Evolutionary conservation across 2,888 invertebrate species (phyloP), one percentile per base, ranked within the genome.

Genomic region (Dermolepida albohirtum): DNA sequence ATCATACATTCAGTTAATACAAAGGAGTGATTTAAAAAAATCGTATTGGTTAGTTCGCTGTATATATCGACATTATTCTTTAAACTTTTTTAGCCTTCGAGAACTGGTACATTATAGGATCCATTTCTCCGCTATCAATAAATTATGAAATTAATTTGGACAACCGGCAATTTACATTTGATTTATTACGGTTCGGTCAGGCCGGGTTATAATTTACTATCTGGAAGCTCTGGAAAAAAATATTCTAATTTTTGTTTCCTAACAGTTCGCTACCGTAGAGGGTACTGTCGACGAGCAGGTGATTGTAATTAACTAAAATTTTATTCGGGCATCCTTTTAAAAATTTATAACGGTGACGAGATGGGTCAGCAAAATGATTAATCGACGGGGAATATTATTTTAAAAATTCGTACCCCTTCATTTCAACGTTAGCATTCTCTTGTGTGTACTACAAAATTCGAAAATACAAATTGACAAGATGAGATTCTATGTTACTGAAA

Each of bases 101-200:
- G 43, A 59, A 59, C 29, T 59, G 44, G 34, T 59, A 44, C 44
- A 59, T 59, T 59, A 44, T 59, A 44, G 27, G 59, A 59, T 44
- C 29, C 59, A 59, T 44, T 59, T 59, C 59, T 17, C 59, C 29
- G 27, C 29, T 43, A 59, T 59, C 59, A 59, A 59, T 59, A 59
- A 59, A 59, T 59, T 59, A 59, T 44, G 59, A 59, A 59, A 44
- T 59, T 59, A 59, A 59, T 59, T 59, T 59, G 44, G 59, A 59
- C 59, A 59, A 59, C 59, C 44, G 59, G 59, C 59, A 59, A 59
- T 59, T 59, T 59, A 44, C 59, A 59, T 59, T 59, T 59, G 59
- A 59, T 59, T 59, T 59, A 59, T 59, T 59, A 59, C 59, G 59
- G 44, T 44, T 59, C 59, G 27, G 44, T 44, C 44, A 44, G 44